Evolutionary conservation across 2,113 vertebrate genomes (phyloP), one percentile per base, ranked within the genome.

Genomic region (Sylvia atricapilla): DNA sequence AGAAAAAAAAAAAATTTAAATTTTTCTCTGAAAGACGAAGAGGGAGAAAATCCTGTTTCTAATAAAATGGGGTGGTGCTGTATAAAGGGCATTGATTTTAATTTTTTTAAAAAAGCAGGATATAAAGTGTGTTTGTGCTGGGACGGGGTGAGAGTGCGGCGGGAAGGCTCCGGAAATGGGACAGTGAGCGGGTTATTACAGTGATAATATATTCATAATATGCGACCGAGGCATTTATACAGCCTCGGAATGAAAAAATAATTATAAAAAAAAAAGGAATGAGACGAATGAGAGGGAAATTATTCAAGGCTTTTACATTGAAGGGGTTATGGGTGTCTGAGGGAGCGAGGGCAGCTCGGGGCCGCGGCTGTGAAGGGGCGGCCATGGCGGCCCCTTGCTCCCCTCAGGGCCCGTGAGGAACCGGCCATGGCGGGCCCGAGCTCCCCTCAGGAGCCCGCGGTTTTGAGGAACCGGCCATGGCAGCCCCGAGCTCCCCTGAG

Each of bases 21-120:
- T 21, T n/a, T 11, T 25, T 37, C 11, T 31, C 9, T 53, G 24
- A 20, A 67, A n/a, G 21, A 17, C 15, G 15, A 15, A 68, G 21
- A 9, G 25, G 5, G 9, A 7, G 11, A 1, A 0, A 55, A 6
- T 9, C 5, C 28, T 11, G 8, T 9, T 67, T 62, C 3, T n/a
- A n/a, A 7, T 33, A 19, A 15, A 15, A 13, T 9, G 22, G 59
- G 20, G 22, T 15, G 18, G 5, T 10, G 15, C 31, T 19, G 14
- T 12, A 19, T 27, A 33, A 37, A 33, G 3, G 19, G 22, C 59
- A 37, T 23, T 44, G 11, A 33, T 39, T 74, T 81, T 50, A 6
- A 58, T 43, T 16, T 25, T 25, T 14, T 46, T 21, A 47, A 7
- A 63, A 78, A 88, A 58, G 9, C 8, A 10, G 14, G 7, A 80